Conservation (phyloP, 2,113 vertebrate genomes). For the Electrona antarctica region DNA sequence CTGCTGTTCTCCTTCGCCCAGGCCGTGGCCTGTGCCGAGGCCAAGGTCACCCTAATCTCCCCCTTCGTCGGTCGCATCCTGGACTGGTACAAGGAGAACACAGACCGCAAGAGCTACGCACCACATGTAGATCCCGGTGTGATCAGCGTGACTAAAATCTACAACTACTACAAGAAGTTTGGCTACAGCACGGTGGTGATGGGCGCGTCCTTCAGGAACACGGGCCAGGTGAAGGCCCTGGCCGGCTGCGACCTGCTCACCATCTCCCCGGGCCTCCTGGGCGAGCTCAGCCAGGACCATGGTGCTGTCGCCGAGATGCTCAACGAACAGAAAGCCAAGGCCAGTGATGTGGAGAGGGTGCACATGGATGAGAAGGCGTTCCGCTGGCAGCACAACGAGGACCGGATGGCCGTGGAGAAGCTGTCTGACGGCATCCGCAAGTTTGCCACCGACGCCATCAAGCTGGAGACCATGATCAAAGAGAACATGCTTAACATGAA, state of each 20-base stretch:
- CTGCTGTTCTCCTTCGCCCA: slow-evolving; percentile 93
- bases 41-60: slow-evolving; percentile 87
- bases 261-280: slow-evolving; percentile 87
- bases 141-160: slow-evolving; percentile 87
- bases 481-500: no score
- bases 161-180: slow-evolving; percentile 92
- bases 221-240: slow-evolving; percentile 84
- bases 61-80: slow-evolving; percentile 89
- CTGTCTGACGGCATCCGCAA: slow-evolving; percentile 87
- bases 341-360: slow-evolving; percentile 78
- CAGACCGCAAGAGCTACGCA: slow-evolving; percentile 81
- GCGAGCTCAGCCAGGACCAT: slow-evolving; percentile 83
- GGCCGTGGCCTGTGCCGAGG: slow-evolving; percentile 90
- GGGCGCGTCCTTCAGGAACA: slow-evolving; percentile 89
- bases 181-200: slow-evolving; percentile 89
- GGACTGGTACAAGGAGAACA: slow-evolving; percentile 88
- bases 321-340: slow-evolving; percentile 79
- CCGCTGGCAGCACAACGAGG: slow-evolving; percentile 88
- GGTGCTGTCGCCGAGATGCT: slow-evolving; percentile 72
- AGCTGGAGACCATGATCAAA: slow-evolving; percentile 71
- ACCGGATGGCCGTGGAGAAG: slow-evolving; percentile 91
- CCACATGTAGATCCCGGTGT: slow-evolving; percentile 87
- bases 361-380: slow-evolving; percentile 85
- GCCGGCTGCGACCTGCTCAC: slow-evolving; percentile 90
- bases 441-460: slow-evolving; percentile 84